A percentile compares a stretch with the other conserved stretches of the same genome.
phyloP scores from a whole-genome alignment of 2,888 invertebrate genomes.

The Synergus laeviventris region DNA sequence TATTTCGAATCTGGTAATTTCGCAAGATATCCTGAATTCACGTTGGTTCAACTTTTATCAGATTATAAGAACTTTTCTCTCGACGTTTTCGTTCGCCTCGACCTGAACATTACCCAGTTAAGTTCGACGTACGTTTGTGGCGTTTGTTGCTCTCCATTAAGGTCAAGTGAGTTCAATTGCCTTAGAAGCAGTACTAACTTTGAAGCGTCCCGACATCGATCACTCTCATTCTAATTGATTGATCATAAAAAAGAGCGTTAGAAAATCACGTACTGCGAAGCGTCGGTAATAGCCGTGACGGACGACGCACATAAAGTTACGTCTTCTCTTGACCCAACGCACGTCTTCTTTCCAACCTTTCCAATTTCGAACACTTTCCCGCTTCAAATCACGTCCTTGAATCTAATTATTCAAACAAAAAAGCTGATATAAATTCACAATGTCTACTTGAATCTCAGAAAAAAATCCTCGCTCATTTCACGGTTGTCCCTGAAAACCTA shows the following conservation, averaged over 20 bases:
- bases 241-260: conserved; percentile 49
- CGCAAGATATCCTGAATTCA: neutral
- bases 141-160: conserved; percentile 60
- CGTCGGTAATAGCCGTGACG: conserved; percentile 18
- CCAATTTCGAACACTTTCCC: neutral
- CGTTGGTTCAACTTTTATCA: conserved; percentile 15
- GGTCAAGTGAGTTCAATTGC: conserved; percentile 67
- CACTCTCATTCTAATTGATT: conserved; percentile 60
- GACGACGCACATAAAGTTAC: conserved; percentile 2
- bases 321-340: neutral
- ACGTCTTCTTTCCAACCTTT: neutral
- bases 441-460: too few species aligned
- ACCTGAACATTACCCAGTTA: conserved; percentile 30
- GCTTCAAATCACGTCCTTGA: neutral
- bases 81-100: conserved; percentile 5
- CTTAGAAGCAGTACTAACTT: conserved; percentile 59
- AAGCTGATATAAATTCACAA: too few species aligned
- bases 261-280: conserved; percentile 47
- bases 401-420: neutral
- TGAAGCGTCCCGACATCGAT: conserved; percentile 59
- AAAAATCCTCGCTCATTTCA: too few species aligned
- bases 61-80: conserved; percentile 19
- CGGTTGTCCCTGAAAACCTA: too few species aligned
- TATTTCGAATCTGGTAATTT: neutral
- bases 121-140: conserved; percentile 44